Conservation (phyloP, 2,888 invertebrate species). For the Eudasyphora cyanicolor region DNA sequence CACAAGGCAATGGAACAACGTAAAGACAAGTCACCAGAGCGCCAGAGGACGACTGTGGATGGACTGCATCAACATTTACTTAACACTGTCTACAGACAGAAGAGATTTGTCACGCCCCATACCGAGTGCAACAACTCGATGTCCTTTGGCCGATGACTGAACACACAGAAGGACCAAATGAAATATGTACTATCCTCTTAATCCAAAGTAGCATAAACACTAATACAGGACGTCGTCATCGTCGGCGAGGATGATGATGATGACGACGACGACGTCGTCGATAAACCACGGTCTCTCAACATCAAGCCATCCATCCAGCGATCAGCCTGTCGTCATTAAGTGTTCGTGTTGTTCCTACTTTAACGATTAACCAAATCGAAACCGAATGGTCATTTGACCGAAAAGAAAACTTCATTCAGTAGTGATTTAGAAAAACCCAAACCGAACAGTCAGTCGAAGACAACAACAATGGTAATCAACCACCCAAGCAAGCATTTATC, state of each 20-base stretch:
- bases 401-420: slow-evolving; percentile 33
- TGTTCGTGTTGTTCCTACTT: slow-evolving; percentile 2
- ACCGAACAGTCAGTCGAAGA: too few species aligned
- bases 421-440: slow-evolving; percentile 35
- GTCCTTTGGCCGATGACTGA: background rate
- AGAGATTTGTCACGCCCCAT: slow-evolving; percentile 53
- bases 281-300: slow-evolving; percentile 8
- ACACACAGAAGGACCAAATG: background rate
- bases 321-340: slow-evolving; percentile 31
- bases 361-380: background rate
- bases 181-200: background rate
- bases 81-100: slow-evolving; percentile 46
- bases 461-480: slow-evolving; percentile 12
- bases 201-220: slow-evolving; percentile 7
- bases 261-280: slow-evolving; percentile 4
- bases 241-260: background rate
- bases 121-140: slow-evolving; percentile 9
- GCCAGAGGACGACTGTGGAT: background rate
- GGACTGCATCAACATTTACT: slow-evolving; percentile 32
- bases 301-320: background rate
- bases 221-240: background rate
- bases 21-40: background rate
- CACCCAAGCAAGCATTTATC: background rate
- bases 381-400: background rate
- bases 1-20: too few species aligned